Conservation (phyloP, 2,797 vertebrate species). For the Myripristis jacobus region DNA sequence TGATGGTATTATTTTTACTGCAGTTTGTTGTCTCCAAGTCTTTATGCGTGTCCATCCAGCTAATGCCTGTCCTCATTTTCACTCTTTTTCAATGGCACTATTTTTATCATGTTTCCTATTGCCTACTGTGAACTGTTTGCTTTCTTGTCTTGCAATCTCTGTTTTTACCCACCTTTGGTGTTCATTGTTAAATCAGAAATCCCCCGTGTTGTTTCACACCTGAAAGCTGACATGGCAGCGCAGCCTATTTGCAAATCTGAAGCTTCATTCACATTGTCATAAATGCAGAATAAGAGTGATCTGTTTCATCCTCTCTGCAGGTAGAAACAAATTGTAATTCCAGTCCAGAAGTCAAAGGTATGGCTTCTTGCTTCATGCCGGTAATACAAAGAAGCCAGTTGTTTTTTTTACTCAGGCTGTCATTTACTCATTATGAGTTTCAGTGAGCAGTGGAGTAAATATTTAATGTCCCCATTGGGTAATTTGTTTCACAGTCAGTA, state of each 20-base stretch:
- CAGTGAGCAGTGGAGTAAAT: background rate
- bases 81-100: too few species aligned
- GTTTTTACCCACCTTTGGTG: too few species aligned
- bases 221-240: constrained; percentile 22
- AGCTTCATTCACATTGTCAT: constrained; percentile 18
- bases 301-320: background rate
- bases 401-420: constrained; percentile 4
- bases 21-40: too few species aligned
- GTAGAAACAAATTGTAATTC: background rate
- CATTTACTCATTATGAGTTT: background rate
- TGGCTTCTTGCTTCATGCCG: too few species aligned
- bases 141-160: constrained; percentile 1
- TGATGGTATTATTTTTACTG: too few species aligned
- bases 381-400: constrained; percentile 1
- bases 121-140: background rate
- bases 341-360: background rate
- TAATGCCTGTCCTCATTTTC: too few species aligned
- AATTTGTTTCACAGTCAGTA: too few species aligned
- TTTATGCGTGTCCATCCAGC: too few species aligned
- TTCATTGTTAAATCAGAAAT: too few species aligned
- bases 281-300: constrained; percentile 17
- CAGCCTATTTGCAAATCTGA: background rate
- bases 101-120: background rate
- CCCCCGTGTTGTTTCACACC: background rate
- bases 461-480: background rate